Percentiles rank a stretch among this genome's conserved stretches.
These are phyloP conservation scores for Actinia equina DNA, from an alignment of 64 coral and sea anemone species.

Conservation along the genomic window DNA sequence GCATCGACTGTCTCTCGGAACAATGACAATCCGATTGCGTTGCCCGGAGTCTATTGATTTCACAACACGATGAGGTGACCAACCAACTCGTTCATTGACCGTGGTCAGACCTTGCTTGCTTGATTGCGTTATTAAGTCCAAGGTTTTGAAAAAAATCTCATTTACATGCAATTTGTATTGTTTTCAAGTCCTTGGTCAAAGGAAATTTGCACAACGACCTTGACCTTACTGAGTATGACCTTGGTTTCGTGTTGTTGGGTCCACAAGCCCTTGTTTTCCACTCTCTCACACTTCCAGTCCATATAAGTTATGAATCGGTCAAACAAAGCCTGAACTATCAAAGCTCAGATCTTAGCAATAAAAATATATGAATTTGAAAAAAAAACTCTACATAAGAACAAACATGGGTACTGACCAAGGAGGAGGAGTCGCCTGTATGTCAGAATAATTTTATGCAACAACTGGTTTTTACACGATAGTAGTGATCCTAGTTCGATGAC, in stretches of 20 bases:
- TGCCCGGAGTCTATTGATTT: background rate
- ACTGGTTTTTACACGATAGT: no score
- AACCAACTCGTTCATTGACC: constrained; percentile 8
- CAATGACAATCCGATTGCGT: background rate
- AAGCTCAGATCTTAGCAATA: background rate
- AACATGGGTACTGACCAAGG: background rate
- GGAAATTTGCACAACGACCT: constrained; percentile 10
- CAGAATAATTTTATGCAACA: background rate
- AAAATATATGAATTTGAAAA: no score
- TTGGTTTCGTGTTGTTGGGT: background rate
- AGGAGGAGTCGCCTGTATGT: background rate
- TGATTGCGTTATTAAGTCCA: constrained; percentile 1
- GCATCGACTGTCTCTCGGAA: no score
- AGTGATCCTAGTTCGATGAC: no score
- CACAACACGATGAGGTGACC: background rate
- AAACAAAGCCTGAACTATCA: background rate
- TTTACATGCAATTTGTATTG: constrained; percentile 5
- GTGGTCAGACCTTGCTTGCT: background rate
- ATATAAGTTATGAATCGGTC: background rate
- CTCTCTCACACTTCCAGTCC: background rate
- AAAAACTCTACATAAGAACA: no score
- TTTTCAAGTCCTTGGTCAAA: background rate
- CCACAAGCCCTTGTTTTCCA: background rate
- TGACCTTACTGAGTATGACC: constrained; percentile 10
- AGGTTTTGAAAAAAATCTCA: constrained; percentile 7